phyloP scores from a whole-genome alignment of 2,797 vertebrate genomes.

The Semotilus atromaculatus region DNA sequence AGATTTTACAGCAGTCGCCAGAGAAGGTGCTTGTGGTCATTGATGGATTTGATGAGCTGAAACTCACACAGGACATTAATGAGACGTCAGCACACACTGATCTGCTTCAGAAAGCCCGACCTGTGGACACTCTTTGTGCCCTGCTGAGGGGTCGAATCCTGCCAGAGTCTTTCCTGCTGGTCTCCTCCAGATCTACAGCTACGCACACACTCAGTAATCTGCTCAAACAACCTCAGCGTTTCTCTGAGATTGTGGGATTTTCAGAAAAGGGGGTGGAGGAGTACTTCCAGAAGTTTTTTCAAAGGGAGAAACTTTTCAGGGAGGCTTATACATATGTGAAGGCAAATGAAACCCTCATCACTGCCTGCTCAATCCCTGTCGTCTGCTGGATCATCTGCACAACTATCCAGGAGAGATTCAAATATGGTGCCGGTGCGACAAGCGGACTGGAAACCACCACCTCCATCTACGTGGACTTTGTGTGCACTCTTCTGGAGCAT shows the following conservation, averaged over 20 bases:
- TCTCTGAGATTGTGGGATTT: constrained; percentile 45
- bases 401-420: background rate
- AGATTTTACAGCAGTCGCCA: constrained; percentile 14
- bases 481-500: constrained; percentile 40
- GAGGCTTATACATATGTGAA: background rate
- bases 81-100: background rate
- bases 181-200: constrained; percentile 42
- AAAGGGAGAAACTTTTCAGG: background rate
- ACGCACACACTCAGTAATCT: background rate
- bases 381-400: constrained; percentile 55
- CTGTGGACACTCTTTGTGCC: constrained; percentile 17
- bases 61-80: background rate
- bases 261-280: constrained; percentile 32
- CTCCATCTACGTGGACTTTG: constrained; percentile 49
- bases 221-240: constrained; percentile 43
- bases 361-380: constrained; percentile 44
- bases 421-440: background rate
- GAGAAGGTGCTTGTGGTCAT: constrained; percentile 40
- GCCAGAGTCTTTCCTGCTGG: constrained; percentile 26
- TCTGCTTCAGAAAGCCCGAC: background rate
- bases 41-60: constrained; percentile 51
- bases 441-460: constrained; percentile 25
- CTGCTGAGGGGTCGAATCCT: constrained; percentile 32
- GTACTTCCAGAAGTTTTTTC: constrained; percentile 42
- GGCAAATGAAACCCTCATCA: constrained; percentile 5